phyloP scores from a whole-genome alignment of 1,140 invertebrate genomes.

The Rhopalosiphum maidis region DNA sequence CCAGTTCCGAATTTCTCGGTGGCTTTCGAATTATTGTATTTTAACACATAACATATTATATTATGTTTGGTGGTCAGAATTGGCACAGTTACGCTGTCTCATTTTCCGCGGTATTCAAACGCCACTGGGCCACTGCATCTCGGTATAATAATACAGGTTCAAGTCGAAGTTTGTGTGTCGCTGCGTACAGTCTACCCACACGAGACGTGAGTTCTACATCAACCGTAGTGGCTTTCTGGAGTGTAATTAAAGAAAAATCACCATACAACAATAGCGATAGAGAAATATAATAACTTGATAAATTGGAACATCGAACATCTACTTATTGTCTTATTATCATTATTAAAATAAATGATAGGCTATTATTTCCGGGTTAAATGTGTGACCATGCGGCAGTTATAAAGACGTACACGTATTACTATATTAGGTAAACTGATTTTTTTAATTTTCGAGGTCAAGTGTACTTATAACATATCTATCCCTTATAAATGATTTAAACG shows the following conservation, averaged over 20 bases:
- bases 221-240: background rate
- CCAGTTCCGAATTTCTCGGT: background rate
- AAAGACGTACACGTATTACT: background rate
- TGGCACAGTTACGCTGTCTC: background rate
- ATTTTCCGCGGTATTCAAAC: background rate
- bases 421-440: background rate
- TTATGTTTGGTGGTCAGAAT: background rate
- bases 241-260: background rate
- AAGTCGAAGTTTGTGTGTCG: background rate
- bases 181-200: background rate
- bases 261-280: background rate
- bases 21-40: background rate
- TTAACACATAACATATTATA: background rate
- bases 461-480: background rate
- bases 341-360: background rate
- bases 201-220: background rate
- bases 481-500: background rate
- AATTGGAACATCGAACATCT: background rate
- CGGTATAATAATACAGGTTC: background rate
- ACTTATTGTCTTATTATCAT: background rate
- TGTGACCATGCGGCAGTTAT: background rate
- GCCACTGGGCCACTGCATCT: background rate
- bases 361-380: background rate
- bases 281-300: background rate
- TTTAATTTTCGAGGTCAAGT: background rate